These are phyloP conservation scores for Dicrurus megarhynchus DNA, from an alignment of 2,113 vertebrate species.

Conservation along the genomic window DNA sequence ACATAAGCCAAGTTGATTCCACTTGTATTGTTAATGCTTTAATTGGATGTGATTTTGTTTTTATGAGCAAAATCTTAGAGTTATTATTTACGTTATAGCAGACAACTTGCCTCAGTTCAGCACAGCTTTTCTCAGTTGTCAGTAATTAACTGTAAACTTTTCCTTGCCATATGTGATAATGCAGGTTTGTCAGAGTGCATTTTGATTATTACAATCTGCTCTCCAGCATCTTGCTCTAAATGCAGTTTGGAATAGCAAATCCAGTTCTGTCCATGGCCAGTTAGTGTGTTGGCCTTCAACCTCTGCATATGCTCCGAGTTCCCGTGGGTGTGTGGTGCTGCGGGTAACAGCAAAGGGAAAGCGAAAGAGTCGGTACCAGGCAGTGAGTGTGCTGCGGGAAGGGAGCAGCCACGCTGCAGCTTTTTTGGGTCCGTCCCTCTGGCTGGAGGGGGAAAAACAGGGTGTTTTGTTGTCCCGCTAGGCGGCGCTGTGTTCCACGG, in stretches of 20 bases:
- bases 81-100: background rate
- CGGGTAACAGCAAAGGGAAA: background rate
- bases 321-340: background rate
- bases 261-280: background rate
- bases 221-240: background rate
- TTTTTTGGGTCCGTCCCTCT: background rate
- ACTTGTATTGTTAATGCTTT: background rate
- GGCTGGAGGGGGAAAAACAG: no score
- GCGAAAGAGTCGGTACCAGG: background rate
- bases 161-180: background rate
- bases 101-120: background rate
- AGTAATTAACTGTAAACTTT: background rate
- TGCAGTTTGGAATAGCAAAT: background rate
- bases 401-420: background rate
- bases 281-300: background rate
- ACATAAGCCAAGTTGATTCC: background rate
- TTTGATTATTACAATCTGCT: background rate
- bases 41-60: background rate
- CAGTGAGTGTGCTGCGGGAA: accelerated
- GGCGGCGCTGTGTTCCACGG: background rate
- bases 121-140: background rate
- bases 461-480: background rate
- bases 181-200: background rate
- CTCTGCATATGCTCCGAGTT: background rate
- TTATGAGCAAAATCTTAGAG: background rate